Base-by-base conservation (phyloP, 2,797 vertebrate genomes). In the Amazona finschi region DNA sequence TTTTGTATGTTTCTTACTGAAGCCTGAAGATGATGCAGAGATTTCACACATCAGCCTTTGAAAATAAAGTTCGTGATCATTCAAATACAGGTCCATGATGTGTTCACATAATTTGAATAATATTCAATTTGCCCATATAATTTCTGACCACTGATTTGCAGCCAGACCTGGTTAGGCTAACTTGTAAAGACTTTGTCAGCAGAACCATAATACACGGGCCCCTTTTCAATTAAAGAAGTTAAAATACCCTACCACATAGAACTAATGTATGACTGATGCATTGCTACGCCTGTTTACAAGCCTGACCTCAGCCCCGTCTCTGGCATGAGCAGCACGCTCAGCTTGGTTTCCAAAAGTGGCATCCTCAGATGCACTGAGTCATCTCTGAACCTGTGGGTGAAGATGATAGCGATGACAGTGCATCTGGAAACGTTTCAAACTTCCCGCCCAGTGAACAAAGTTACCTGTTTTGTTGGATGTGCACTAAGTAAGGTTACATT, bases 341-440 rank as follows among this genome's bases (percentile, higher is more conserved):
- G n/a, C 71, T 93, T 60, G 39, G 30, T 90, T 91, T 95, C 76
- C 90, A 82, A 84, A 94, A 77, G 57, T 75, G 30, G 65, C 53
- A 86, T 74, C 75, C 76, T 92, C 43, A 90, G 62, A 91, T 10
- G 12, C 66, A 78, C 82, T 81, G 89, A 96, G 62, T 95, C 82
- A 83, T 91, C 61, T 83, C 70, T 87, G 72, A 96, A 93, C 76
- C 76, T 84, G 93, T 81, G 58, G 39, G 61, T 90, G 85, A 95
- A 84, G 79, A 75, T 22, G 65, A 79, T 14, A 61, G 77, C 72
- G 82, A 87, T 85, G 87, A 87, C 93, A 94, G 69, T 74, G 82
- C 85, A 92, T 53, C 69, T 92, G 75, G 73, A 94, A 90, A 49
- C n/a, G 86, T 84, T 91, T 93, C 53, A 75, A 31, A 55, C 72